Conservation (phyloP, 2,797 vertebrate genomes). For the Diplodus puntazzo region DNA sequence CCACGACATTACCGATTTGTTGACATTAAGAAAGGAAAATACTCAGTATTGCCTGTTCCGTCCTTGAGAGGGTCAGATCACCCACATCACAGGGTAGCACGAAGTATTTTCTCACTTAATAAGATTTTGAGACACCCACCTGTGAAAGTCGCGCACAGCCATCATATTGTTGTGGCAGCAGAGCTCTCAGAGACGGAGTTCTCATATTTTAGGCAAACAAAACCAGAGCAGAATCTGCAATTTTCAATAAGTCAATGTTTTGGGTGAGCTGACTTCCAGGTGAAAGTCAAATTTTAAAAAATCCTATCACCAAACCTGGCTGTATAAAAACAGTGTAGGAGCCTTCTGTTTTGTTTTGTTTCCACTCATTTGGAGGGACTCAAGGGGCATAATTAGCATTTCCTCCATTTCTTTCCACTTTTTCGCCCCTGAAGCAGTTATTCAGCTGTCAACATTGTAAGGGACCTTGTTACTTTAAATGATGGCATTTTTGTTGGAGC, state of each 20-base stretch:
- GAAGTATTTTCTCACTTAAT: background rate
- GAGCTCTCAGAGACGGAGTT: background rate
- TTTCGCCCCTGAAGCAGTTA: conserved; percentile 23
- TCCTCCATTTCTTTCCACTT: background rate
- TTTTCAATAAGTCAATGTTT: background rate
- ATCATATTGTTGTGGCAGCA: background rate
- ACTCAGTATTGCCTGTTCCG: background rate
- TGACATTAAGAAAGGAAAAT: background rate
- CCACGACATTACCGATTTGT: background rate
- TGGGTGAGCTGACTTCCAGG: background rate
- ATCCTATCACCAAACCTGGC: background rate
- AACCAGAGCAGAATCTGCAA: background rate
- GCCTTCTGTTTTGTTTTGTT: conserved; percentile 11
- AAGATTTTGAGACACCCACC: background rate
- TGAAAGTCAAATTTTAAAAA: background rate
- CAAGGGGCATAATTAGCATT: conserved; percentile 21
- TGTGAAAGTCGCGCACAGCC: background rate
- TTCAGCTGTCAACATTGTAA: conserved; percentile 12
- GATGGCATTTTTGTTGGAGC: background rate
- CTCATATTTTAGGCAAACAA: background rate
- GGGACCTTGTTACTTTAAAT: conserved; percentile 25
- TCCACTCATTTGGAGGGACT: conserved; percentile 2
- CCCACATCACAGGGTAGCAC: background rate
- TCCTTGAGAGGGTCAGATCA: background rate
- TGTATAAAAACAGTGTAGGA: background rate